A percentile compares a stretch with the other conserved stretches of the same genome.
Evolutionary conservation across 1,140 invertebrate genomes (phyloP).

Genomic region (Leptinotarsa lineolata): DNA sequence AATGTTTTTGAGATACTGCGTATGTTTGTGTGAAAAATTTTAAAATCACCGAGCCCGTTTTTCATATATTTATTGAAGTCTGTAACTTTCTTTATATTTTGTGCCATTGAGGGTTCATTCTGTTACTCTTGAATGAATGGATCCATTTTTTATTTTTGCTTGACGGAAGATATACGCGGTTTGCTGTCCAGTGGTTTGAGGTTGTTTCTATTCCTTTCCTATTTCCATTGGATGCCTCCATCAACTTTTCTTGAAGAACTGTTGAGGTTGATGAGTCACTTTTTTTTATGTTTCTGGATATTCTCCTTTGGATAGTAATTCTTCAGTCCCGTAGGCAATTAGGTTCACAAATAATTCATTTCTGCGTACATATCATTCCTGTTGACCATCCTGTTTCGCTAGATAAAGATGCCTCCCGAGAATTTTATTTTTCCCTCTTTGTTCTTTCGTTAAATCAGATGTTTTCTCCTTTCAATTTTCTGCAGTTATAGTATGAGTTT

Average conservation of each 20-base stretch:
- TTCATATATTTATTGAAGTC: no score
- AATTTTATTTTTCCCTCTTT: background rate
- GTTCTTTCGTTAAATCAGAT: no score
- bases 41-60: no score
- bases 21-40: no score
- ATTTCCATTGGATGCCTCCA: background rate
- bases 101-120: background rate
- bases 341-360: background rate
- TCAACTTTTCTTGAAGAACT: background rate
- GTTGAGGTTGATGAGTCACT: no score
- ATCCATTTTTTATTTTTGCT: conserved; percentile 2
- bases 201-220: background rate
- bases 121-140: background rate
- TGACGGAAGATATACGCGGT: background rate
- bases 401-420: background rate
- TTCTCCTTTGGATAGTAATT: background rate
- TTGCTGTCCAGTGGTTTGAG: background rate
- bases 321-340: background rate
- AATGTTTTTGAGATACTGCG: no score
- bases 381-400: background rate
- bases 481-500: background rate
- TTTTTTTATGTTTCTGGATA: no score
- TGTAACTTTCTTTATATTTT: background rate
- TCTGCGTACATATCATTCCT: background rate
- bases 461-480: background rate